Evolutionary conservation across 2,113 vertebrate genomes (phyloP), one percentile per base, ranked within the genome.

Genomic region (Axis porcinus): DNA sequence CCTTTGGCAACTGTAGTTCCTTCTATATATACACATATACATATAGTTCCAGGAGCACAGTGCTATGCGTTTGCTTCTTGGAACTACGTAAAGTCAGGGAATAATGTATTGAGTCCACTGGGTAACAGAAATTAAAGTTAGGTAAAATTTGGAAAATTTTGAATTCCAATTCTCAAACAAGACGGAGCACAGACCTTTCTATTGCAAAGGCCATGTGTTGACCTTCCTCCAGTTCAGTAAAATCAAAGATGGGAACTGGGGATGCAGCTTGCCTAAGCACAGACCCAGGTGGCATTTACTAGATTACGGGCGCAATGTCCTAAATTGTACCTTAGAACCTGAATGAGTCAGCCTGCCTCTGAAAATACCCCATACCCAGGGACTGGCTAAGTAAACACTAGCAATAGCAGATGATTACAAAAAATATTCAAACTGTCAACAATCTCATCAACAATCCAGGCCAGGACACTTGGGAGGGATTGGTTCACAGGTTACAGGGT

Each of bases 261-360:
- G 3, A 40, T 89, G 28, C 96, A 89, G 54, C 52, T 94, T 47
- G 13, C 16, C 9, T 79, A 94, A 52, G 25, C 28, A 52, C 30
- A 94, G 40, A 52, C 11, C 33, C 54, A 88, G 19, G 79, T 47
- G 67, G 36, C 57, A 40, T 70, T 92, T 94, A 89, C 60, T 55
- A 85, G 81, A 86, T 96, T 52, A 89, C 2, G 30, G 45, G 17
- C 91, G 1, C 21, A 87, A 3, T 67, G 54, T 19, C 33, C 62
- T 79, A 86, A 90, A 91, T 76, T 89, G 57, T n/a, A 47, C 67
- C 91, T 97, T 21, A 88, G 91, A 62, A 8, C 54, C 83, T 89
- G 50, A 85, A 82, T 92, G 95, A 96, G 50, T 96, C 92, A 95
- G n/a, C 36, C 4, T 67, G n/a, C 23, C 74, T 94, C 92, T 96